Base-by-base conservation (phyloP, 2,888 invertebrate genomes). In the Xylota sylvarum region DNA sequence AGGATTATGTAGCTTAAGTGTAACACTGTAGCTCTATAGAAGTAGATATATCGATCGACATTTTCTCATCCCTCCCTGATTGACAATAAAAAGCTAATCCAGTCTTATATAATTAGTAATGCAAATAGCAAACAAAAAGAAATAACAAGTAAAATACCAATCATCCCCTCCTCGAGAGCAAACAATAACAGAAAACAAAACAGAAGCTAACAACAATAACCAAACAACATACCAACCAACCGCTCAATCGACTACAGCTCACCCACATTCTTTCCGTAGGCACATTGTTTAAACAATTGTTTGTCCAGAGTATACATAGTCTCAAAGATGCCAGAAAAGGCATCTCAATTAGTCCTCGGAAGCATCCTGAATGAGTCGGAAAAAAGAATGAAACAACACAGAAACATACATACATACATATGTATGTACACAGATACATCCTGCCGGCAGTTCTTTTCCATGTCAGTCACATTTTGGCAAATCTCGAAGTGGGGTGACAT, bases 51-150 rank as follows among this genome's bases (percentile, higher is more conserved):
- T 32, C 32, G 32, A 7, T 32, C 7, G 7, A 50, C n/a, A 67
- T 32, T 10, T 23, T 5, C 10, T 17, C 3, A 6, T 23, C 9
- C 32, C 37, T 4, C 23, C 14, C 7, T 46, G 10, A 14, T 32
- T 58, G 50, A 37, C 14, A 62, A 19, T 56, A 88, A 88, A 88
- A 88, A 88, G 88, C 89, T 90, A 91, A 91, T 92, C 90, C 89
- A 89, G 89, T 91, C 91, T 90, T 89, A 90, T 90, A 90, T 91
- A 91, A 91, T 92, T 92, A 91, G 90, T 90, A 91, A 92, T 92
- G 90, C 91, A 91, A 91, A 91, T 91, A 91, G 88, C 89, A 88
- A 88, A 88, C 30, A 82, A 32, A 73, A 23, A 19, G 35, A 70
- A 82, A 58, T 23, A 83, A 77, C 76, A 60, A 55, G 74, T 69